Base-by-base conservation (phyloP, 2,113 vertebrate genomes). In the Rostratula benghalensis region DNA sequence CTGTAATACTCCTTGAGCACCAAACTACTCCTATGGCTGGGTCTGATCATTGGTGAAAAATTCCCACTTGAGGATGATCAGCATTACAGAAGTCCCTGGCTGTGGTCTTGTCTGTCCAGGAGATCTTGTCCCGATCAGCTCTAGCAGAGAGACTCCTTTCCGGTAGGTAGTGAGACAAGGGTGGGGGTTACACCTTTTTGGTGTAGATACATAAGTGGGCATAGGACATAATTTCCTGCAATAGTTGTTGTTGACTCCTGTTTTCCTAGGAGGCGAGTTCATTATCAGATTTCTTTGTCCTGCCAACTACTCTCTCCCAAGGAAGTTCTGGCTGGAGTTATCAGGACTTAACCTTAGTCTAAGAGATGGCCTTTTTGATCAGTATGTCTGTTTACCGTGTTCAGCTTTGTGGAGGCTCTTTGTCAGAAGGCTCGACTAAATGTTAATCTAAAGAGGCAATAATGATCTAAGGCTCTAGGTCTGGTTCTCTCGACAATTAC, bases 51-150 rank as follows among this genome's bases (percentile, higher is more conserved):
- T 33, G 45, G 12, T 3, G 9, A 33, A 18, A 43, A 65, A 70
- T 1, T 3, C 1, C 61, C 11, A 8, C 48, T 53, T n/a, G 3
- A 0, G 28, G 39, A 30, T 73, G 7, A 30, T 31, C 8, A 5
- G 3, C 1, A 2, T 39, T 19, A 35, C 3, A 3, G 45, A 25
- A 33, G 24, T 22, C 22, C 17, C 22, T 0, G 1, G 2, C 4
- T 43, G 43, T 1, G 14, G 6, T 45, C 7, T 8, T 7, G 7
- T 68, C 25, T 54, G 3, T 57, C 33, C 22, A 3, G 25, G 25
- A 78, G 23, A 56, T 51, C 22, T 79, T 41, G 11, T 37, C 10
- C 5, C 61, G 31, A 81, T 6, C 37, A 5, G n/a, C 8, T 56
- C 33, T 56, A 54, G 27, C 22, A 31, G 70, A 48, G n/a, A 21